Evolutionary conservation across 2,888 invertebrate species (phyloP), one percentile per base, ranked within the genome.

Genomic region (Morpho helenor): DNA sequence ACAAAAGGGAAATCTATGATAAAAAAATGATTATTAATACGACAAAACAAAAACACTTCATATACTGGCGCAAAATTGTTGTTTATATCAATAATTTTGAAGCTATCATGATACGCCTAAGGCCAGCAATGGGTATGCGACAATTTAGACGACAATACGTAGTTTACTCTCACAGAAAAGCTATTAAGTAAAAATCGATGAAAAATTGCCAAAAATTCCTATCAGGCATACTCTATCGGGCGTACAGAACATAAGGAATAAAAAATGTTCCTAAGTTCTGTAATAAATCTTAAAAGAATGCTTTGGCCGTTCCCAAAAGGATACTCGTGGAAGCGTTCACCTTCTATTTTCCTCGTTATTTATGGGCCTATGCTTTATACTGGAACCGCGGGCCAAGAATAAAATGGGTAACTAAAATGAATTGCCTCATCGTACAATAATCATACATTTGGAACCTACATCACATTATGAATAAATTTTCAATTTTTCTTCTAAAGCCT

Each of bases 251-350:
- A 87, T 85, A 85, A 82, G 87, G 86, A 87, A 88, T 88, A 88
- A 89, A 86, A 87, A 87, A 88, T 88, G 87, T 82, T 80, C 79
- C 80, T 84, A 89, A 89, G 82, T 89, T 89, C 79, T 77, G 83
- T 82, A 87, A 90, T 90, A 89, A 90, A 90, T 90, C 89, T 89
- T 84, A 86, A 87, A 90, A 90, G 87, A 90, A 90, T 89, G 87
- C 89, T 89, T 82, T 86, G 86, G 83, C 79, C 84, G 85, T 78
- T 87, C 89, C 89, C 88, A 83, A 89, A 90, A 89, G 89, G 89
- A 88, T 87, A 87, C 89, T 87, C 82, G 76, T 84, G 82, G 85
- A 86, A 87, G 84, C 87, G 72, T 87, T 87, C 88, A 88, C 89
- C 88, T 90, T 88, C 88, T 88, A 89, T 89, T 89, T 88, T 82